Conservation (phyloP, 2,113 vertebrate genomes). For the Lepus timidus region DNA sequence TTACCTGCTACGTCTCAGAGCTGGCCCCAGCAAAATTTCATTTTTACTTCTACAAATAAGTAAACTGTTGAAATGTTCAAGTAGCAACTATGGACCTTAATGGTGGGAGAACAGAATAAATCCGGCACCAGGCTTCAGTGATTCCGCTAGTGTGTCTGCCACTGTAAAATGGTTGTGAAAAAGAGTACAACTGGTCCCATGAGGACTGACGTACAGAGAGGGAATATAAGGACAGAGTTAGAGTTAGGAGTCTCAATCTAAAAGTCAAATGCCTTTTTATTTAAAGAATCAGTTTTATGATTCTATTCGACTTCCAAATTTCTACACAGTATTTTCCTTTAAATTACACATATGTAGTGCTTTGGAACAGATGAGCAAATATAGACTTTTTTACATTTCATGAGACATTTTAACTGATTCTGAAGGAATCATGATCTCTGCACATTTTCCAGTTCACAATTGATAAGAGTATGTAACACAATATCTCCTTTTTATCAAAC, state of each 20-base stretch:
- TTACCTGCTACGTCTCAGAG: too few relatives aligned
- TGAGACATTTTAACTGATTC: conserved; percentile 2
- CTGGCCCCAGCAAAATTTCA: not conserved
- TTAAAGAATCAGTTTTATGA: conserved; percentile 43
- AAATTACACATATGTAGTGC: not conserved
- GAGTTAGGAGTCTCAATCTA: not conserved
- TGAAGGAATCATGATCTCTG: not conserved
- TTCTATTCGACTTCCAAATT: conserved; percentile 46
- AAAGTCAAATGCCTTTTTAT: conserved; percentile 56
- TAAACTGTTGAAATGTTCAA: not conserved
- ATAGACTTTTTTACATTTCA: not conserved
- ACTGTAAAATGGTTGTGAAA: not conserved
- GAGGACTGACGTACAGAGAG: not conserved
- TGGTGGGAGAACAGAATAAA: not conserved
- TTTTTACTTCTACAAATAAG: not conserved
- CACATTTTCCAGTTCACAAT: not conserved
- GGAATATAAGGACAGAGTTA: not conserved
- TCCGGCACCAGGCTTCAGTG: not conserved
- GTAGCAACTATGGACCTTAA: not conserved
- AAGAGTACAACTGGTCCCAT: not conserved
- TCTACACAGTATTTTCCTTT: conserved; percentile 49
- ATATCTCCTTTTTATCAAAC: not conserved
- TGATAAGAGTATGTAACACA: conserved; percentile 6
- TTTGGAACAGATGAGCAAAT: conserved; percentile 14
- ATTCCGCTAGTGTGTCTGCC: not conserved